A percentile compares a stretch with the other conserved stretches of the same genome.
These are phyloP conservation scores for Poecilia picta DNA, from an alignment of 2,797 vertebrate species.

Conservation along the genomic window DNA sequence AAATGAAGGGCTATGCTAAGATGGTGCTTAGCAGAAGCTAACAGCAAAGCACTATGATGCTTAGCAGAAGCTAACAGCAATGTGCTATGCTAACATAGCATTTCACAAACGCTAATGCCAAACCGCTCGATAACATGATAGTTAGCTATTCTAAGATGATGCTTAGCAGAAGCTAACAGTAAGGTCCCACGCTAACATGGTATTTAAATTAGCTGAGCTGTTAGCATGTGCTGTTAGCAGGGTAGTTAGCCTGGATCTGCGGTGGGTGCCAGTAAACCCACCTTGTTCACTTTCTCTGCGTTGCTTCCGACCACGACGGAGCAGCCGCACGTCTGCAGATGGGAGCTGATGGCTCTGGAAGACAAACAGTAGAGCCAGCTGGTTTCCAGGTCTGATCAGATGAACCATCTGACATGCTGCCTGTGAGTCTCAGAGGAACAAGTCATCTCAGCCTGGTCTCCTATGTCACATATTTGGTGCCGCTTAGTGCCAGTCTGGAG, in stretches of 20 bases:
- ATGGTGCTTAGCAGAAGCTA: too few species aligned
- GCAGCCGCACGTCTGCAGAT: conserved; percentile 97
- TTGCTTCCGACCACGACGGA: conserved; percentile 98
- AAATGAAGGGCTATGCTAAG: too few species aligned
- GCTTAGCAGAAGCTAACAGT: too few species aligned
- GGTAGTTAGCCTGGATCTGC: not conserved
- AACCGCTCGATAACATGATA: too few species aligned
- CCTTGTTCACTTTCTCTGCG: conserved; percentile 98
- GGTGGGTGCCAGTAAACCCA: conserved; percentile 59
- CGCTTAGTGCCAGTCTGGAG: not conserved
- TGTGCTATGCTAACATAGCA: too few species aligned
- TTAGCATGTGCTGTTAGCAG: not conserved
- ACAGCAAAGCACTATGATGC: too few species aligned
- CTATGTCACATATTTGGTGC: not conserved
- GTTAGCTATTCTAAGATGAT: too few species aligned
- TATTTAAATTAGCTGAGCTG: not conserved
- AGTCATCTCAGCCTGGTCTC: not conserved
- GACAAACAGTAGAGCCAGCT: conserved; percentile 43
- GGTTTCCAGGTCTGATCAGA: conserved; percentile 12
- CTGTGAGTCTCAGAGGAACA: not conserved
- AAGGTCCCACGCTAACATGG: too few species aligned
- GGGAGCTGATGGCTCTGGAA: conserved; percentile 95
- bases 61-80: too few species aligned
- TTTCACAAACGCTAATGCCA: too few species aligned
- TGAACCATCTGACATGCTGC: conserved; percentile 32